phyloP scores from a whole-genome alignment of 2,113 vertebrate species.

The Pelobates fuscus region DNA sequence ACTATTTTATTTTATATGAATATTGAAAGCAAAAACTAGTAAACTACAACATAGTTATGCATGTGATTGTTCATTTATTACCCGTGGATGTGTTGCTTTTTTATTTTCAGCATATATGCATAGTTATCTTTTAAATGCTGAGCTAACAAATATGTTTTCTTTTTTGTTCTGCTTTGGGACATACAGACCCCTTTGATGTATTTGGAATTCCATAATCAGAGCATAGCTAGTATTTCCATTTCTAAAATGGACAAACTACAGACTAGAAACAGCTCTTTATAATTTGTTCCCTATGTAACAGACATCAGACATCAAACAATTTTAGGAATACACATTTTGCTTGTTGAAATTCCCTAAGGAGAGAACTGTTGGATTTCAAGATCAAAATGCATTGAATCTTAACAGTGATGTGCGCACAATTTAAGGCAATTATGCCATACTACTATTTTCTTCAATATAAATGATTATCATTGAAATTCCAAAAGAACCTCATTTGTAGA shows the following conservation, averaged over 20 bases:
- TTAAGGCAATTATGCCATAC: neutral
- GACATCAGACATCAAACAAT: slow-evolving; percentile 40
- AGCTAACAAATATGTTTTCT: slow-evolving; percentile 11
- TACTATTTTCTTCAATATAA: neutral
- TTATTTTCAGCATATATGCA: no score
- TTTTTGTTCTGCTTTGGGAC: slow-evolving; percentile 37
- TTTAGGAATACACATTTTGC: slow-evolving; percentile 38
- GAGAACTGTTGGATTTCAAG: slow-evolving; percentile 2
- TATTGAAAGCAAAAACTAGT: no score
- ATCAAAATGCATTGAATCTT: slow-evolving; percentile 17
- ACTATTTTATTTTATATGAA: no score
- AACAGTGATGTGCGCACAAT: neutral
- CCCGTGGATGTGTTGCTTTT: no score
- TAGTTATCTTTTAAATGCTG: slow-evolving; percentile 13
- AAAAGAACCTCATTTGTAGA: neutral
- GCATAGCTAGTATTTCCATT: slow-evolving; percentile 12
- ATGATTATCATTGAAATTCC: neutral
- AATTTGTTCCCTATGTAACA: slow-evolving; percentile 23
- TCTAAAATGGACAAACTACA: slow-evolving; percentile 28
- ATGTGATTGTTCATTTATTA: no score
- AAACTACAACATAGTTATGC: no score
- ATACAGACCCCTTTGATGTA: slow-evolving; percentile 26
- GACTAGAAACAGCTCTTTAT: slow-evolving; percentile 12
- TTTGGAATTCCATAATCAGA: slow-evolving; percentile 27
- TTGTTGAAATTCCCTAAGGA: slow-evolving; percentile 35